Conservation (phyloP, 2,113 vertebrate genomes). For the Ovibos moschatus region DNA sequence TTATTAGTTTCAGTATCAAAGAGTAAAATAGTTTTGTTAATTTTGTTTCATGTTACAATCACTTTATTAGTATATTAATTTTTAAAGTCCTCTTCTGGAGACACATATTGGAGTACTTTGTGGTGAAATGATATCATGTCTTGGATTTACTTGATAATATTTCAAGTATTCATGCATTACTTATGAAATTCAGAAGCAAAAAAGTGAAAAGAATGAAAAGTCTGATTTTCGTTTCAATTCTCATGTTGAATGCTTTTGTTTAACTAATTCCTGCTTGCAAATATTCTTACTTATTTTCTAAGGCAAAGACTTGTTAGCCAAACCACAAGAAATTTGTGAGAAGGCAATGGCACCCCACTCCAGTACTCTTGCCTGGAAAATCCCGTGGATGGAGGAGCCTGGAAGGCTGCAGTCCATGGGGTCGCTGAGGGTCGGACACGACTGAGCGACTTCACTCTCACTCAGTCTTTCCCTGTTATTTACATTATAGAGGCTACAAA, state of each 20-base stretch:
- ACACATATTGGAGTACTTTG: not conserved
- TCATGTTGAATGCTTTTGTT: not conserved
- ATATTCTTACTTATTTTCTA: not conserved
- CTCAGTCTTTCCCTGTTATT: not conserved
- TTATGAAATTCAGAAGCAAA: not conserved
- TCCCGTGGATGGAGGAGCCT: no score
- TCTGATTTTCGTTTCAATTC: not conserved
- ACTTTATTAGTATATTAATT: not conserved
- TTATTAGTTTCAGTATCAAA: not conserved
- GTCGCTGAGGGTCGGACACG: no score
- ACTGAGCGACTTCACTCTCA: no score
- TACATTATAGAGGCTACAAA: not conserved
- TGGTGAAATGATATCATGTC: not conserved
- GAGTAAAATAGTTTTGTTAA: not conserved
- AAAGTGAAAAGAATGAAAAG: not conserved
- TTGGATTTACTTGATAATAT: not conserved
- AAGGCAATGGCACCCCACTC: no score
- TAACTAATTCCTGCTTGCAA: not conserved
- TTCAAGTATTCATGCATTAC: not conserved
- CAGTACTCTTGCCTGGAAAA: no score
- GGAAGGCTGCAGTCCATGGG: no score
- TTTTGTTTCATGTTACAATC: not conserved
- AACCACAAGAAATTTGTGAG: not conserved
- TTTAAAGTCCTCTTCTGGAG: not conserved
- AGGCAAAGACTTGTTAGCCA: not conserved